Evolutionary conservation across 2,113 vertebrate species (phyloP).

Genomic region (Ophiodon elongatus): DNA sequence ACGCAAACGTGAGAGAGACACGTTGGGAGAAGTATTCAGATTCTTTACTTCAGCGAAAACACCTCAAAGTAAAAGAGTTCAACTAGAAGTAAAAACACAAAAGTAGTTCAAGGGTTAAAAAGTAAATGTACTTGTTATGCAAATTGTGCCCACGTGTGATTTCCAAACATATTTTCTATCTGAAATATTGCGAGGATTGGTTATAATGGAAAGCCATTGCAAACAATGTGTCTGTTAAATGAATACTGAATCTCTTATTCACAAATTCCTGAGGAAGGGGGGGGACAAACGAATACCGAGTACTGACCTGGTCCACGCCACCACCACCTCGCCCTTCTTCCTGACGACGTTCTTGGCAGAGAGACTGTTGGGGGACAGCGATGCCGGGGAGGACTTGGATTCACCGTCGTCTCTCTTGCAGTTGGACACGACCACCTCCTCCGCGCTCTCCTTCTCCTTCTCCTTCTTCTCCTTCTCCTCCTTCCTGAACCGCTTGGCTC

Average conservation of each 20-base stretch:
- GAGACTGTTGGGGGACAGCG: conserved; percentile 85
- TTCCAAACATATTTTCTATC: not conserved
- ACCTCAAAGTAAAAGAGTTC: too few species aligned
- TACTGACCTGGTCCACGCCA: conserved; percentile 94
- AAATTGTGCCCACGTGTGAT: not conserved
- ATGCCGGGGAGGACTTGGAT: not conserved
- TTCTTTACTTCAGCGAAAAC: too few species aligned
- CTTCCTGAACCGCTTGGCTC: conserved; percentile 79
- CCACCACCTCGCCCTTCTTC: conserved; percentile 94
- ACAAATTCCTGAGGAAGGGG: not conserved
- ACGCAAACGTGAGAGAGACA: not conserved
- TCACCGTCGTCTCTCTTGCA: conserved; percentile 36
- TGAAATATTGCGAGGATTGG: not conserved
- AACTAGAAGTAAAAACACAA: not conserved
- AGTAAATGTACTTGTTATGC: not conserved
- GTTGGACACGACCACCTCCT: conserved; percentile 66
- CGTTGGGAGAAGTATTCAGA: too few species aligned
- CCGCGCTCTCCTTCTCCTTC: conserved; percentile 66
- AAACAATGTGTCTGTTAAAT: not conserved
- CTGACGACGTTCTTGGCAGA: conserved; percentile 95
- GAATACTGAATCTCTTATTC: not conserved
- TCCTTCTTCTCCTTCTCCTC: conserved; percentile 44
- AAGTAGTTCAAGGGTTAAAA: not conserved
- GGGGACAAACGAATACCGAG: not conserved
- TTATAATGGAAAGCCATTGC: not conserved